Base-by-base conservation (phyloP, 2,113 vertebrate genomes). In the Macquaria australasica region DNA sequence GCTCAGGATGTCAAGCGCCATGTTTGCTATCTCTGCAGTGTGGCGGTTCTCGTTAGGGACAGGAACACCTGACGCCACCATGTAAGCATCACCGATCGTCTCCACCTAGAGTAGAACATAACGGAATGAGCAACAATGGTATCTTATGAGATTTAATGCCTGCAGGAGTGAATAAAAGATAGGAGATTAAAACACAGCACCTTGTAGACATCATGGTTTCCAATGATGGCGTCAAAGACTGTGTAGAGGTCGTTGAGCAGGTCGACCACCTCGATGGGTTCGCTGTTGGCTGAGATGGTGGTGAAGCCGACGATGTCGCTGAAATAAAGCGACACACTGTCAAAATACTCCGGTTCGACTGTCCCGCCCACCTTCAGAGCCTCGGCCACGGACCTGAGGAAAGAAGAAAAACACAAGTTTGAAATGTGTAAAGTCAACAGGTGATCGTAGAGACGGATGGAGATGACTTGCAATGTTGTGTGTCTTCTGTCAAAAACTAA, bases 291-390 rank as follows among this genome's bases (percentile, higher is more conserved):
- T 5, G 96, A 96, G 93, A 97, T 96, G 76, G 95, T 95, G 58
- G 96, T 97, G 85, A 97, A 97, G 73, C 96, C 96, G 23, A 96
- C 96, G 0, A 97, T 96, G 91, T 97, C 96, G 60, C 96, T 97
- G 91, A 97, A 96, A 87, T 97, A 97, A 9, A 97, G 86, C 0
- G 96, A 92, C 67, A 96, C 96, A 6, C 86, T 91, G 75, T 96
- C 95, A 67, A 97, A 97, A 81, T 95, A 39, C 85, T 96, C 96
- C 0, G 96, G 96, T 63, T 95, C 86, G 10, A 97, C 96, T 0
- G 87, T 91, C 0, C 91, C 90, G 3, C 96, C 96, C 6, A 93
- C 81, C 80, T 95, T 97, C 80, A 97, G 64, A 8, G 91, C 94
- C 79, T 95, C 94, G 0, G 96, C 96, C 84, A 97, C 96, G 1